phyloP scores from a whole-genome alignment of 30 jellyfish, hydroid and myxozoan species.

The Mastigias papua region DNA sequence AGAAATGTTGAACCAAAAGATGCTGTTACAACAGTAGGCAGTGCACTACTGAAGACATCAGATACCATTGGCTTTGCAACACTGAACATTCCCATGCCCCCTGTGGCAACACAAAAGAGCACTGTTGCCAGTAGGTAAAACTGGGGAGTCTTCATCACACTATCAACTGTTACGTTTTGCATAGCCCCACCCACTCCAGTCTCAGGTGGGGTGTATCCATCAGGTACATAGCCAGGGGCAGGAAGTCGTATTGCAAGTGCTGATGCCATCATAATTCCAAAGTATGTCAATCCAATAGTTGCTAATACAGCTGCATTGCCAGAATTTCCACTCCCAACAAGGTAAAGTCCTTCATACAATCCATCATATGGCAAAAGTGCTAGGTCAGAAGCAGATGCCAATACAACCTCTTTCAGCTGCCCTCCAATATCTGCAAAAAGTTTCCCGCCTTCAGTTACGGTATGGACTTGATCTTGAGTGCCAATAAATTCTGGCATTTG shows the following conservation, averaged over 20 bases:
- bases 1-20: constrained; percentile 68
- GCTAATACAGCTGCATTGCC: constrained; percentile 81
- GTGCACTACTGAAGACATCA: constrained; percentile 77
- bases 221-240: constrained; percentile 66
- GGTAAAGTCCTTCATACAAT: constrained; percentile 53
- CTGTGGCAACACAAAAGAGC: constrained; percentile 76
- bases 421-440: constrained; percentile 75
- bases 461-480: constrained; percentile 48
- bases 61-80: constrained; percentile 80
- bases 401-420: constrained; percentile 69
- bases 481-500: constrained; percentile 68
- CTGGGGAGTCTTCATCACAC: constrained; percentile 79
- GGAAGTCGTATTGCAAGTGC: constrained; percentile 76
- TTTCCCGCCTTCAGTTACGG: constrained; percentile 65
- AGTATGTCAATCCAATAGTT: constrained; percentile 68
- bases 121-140: constrained; percentile 71
- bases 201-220: constrained; percentile 65
- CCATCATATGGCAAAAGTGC: constrained; percentile 69
- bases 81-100: constrained; percentile 82
- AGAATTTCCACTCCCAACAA: constrained; percentile 76
- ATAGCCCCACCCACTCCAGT: constrained; percentile 23
- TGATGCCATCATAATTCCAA: constrained; percentile 71
- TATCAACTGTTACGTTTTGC: constrained; percentile 66
- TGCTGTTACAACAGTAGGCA: constrained; percentile 67
- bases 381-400: constrained; percentile 68